Conservation (phyloP, 1,140 invertebrate genomes). For the Brachionus asplanchnoidis region DNA sequence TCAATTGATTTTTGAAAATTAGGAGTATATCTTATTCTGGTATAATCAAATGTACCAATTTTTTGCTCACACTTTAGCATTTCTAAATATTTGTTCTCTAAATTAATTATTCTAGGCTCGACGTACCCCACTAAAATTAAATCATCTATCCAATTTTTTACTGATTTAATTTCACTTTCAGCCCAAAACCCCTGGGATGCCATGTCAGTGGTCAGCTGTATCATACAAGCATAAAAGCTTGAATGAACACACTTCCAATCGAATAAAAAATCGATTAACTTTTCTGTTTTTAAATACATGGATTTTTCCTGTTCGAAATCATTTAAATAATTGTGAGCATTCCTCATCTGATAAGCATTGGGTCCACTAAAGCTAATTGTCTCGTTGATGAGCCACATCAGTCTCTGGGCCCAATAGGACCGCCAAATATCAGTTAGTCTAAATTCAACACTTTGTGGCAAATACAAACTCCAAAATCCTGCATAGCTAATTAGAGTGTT, state of each 20-base stretch:
- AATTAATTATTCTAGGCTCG: not conserved
- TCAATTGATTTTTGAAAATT: not conserved
- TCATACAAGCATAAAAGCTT: conserved; percentile 44
- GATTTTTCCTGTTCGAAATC: conserved; percentile 45
- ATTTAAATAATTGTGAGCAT: conserved; percentile 44
- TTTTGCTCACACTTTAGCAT: not conserved
- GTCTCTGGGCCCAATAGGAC: conserved; percentile 49
- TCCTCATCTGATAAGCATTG: conserved; percentile 45
- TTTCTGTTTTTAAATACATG: conserved; percentile 45
- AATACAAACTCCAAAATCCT: conserved; percentile 49
- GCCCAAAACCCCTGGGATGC: conserved; percentile 43
- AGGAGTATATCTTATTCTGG: not conserved
- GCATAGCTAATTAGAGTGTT: conserved; percentile 49
- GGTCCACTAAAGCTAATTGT: conserved; percentile 46
- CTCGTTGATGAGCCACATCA: conserved; percentile 48
- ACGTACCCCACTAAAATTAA: conserved; percentile 43
- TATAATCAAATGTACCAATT: not conserved
- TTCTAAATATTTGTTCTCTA: not conserved
- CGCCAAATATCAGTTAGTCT: conserved; percentile 51
- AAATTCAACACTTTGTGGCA: conserved; percentile 48
- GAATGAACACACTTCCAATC: conserved; percentile 44
- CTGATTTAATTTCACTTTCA: conserved; percentile 42
- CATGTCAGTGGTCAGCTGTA: conserved; percentile 43
- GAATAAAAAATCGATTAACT: conserved; percentile 44
- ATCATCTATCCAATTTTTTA: conserved; percentile 45